Evolutionary conservation across 2,797 vertebrate genomes (phyloP).

Genomic region (Macrochelys suwanniensis): DNA sequence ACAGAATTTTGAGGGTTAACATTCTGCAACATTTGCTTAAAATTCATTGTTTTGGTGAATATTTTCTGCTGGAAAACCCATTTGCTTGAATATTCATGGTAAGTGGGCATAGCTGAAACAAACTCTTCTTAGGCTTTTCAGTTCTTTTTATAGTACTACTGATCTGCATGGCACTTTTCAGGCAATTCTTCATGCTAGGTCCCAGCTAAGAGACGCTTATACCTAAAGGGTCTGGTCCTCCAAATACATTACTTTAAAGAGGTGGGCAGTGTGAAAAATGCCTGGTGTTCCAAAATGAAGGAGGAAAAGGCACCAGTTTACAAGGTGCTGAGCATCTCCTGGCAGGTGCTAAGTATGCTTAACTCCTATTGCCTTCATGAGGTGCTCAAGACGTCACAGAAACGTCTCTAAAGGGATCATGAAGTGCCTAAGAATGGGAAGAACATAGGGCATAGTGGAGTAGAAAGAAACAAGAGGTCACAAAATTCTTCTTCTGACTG

Average conservation of each 20-base stretch:
- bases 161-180: background rate
- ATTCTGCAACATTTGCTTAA: background rate
- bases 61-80: background rate
- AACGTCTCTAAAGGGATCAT: background rate
- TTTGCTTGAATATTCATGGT: background rate
- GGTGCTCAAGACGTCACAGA: background rate
- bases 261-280: background rate
- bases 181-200: rapidly evolving
- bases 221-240: background rate
- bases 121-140: background rate
- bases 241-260: background rate
- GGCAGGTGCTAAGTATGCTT: background rate
- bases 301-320: background rate
- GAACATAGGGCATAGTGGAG: background rate
- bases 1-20: background rate
- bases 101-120: background rate
- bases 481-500: no score
- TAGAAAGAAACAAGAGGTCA: background rate
- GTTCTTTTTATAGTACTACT: background rate
- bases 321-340: background rate
- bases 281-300: background rate
- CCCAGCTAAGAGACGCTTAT: background rate
- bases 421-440: background rate
- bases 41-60: background rate
- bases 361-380: background rate